These are phyloP conservation scores for Ernsta delagoae DNA, from an alignment of 2,888 invertebrate genomes.

Conservation along the genomic window DNA sequence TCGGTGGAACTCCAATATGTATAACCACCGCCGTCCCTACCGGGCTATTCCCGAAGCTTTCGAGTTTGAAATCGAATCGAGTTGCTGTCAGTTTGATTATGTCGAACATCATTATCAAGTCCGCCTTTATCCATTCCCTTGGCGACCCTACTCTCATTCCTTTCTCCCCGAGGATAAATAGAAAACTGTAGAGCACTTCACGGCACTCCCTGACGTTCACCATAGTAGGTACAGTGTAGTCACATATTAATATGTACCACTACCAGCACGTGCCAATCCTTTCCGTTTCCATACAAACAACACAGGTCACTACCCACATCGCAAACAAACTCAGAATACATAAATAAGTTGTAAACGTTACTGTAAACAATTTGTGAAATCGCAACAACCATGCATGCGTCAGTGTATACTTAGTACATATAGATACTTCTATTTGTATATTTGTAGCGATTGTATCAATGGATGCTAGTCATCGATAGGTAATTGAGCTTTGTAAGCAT, in stretches of 20 bases:
- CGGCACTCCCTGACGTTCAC: background rate
- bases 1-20: too few species aligned
- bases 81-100: too few species aligned
- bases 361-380: slow-evolving; percentile 23
- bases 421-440: background rate
- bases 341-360: slow-evolving; percentile 29
- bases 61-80: too few species aligned
- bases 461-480: background rate
- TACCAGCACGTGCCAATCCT: slow-evolving; percentile 18
- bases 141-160: too few species aligned
- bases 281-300: slow-evolving; percentile 24
- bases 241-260: slow-evolving; percentile 11
- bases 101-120: too few species aligned
- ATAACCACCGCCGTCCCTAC: too few species aligned
- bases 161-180: too few species aligned
- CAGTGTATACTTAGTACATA: background rate
- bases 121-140: too few species aligned
- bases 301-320: slow-evolving; percentile 13
- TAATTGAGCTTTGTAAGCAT: background rate
- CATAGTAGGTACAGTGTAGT: slow-evolving; percentile 6
- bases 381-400: background rate
- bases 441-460: background rate
- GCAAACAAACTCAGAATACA: slow-evolving; percentile 25
- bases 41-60: too few species aligned
- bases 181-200: too few species aligned